phyloP scores from a whole-genome alignment of 2,113 vertebrate genomes.

The Circaetus gallicus region DNA sequence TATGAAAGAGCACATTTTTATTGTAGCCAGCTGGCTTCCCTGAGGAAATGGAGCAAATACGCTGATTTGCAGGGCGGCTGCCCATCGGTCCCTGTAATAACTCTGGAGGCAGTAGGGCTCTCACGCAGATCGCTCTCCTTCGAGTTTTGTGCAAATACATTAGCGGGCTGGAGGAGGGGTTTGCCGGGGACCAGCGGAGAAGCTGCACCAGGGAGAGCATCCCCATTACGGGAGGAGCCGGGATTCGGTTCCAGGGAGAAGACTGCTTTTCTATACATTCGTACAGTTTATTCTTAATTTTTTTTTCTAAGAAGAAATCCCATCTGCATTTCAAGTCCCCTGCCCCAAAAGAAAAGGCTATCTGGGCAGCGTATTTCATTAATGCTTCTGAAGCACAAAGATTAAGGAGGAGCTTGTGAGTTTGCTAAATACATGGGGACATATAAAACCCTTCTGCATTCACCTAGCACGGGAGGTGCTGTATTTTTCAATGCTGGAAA shows the following conservation, averaged over 20 bases:
- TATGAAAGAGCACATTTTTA: not conserved
- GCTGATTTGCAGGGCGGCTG: not conserved
- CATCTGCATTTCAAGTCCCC: not conserved
- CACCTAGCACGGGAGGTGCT: fast-evolving
- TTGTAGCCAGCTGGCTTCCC: not conserved
- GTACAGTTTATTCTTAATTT: not conserved
- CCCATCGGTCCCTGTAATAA: not conserved
- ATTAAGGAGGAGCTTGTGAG: not conserved
- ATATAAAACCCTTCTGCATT: too few species aligned
- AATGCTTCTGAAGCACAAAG: not conserved
- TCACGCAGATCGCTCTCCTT: not conserved
- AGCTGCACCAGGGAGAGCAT: not conserved
- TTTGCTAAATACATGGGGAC: too few species aligned
- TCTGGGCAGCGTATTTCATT: not conserved
- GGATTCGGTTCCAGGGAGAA: not conserved
- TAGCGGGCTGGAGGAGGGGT: not conserved
- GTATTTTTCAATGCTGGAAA: not conserved
- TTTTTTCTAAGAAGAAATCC: not conserved
- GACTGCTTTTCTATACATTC: fast-evolving
- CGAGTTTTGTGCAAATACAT: not conserved
- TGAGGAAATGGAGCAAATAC: not conserved
- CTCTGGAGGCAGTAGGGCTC: not conserved
- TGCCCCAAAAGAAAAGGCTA: not conserved
- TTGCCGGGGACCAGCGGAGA: not conserved
- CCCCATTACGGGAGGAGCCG: fast-evolving